Evolutionary conservation across 2,797 vertebrate genomes (phyloP).

Genomic region (Morus bassanus): DNA sequence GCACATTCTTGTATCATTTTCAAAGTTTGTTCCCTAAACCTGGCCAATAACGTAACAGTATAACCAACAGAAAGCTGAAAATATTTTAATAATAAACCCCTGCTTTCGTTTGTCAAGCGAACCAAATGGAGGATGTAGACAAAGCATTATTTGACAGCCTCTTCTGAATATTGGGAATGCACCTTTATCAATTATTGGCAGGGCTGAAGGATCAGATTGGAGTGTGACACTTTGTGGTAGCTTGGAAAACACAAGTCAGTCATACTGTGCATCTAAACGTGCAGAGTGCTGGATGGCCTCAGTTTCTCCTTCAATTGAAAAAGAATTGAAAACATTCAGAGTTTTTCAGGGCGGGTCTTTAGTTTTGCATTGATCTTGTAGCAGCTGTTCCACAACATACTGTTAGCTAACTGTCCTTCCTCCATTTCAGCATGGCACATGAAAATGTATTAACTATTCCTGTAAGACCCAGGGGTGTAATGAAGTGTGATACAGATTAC

Average conservation of each 20-base stretch:
- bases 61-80: background rate
- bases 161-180: background rate
- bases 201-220: background rate
- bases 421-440: background rate
- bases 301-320: background rate
- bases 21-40: background rate
- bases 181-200: background rate
- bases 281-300: background rate
- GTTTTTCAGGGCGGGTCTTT: background rate
- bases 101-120: background rate
- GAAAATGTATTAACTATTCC: background rate
- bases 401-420: background rate
- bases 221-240: background rate
- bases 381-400: background rate
- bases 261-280: background rate
- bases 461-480: background rate
- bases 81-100: background rate
- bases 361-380: background rate
- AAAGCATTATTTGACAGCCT: background rate
- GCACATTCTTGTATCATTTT: background rate
- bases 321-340: background rate
- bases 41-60: background rate
- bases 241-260: background rate
- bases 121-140: background rate
- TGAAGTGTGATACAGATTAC: background rate